phyloP scores from a whole-genome alignment of 1,140 invertebrate species.

The Lordiphosa stackelbergi region DNA sequence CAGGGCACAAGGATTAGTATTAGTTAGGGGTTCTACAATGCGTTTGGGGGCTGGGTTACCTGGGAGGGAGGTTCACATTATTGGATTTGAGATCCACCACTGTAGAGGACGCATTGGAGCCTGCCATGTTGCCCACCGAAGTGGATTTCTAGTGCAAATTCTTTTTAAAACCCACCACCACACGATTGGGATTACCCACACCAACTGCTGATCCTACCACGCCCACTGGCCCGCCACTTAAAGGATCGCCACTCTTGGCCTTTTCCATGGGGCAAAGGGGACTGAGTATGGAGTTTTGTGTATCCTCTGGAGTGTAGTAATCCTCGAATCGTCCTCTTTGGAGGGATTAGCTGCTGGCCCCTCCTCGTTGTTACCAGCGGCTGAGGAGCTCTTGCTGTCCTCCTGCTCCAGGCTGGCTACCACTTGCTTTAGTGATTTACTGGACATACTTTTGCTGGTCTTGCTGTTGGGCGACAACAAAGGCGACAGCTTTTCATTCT shows the following conservation, averaged over 20 bases:
- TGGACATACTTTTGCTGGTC: conserved; percentile 45
- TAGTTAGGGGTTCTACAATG: too few relatives aligned
- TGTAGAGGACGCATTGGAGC: conserved; percentile 28
- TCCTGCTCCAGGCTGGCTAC: conserved; percentile 33
- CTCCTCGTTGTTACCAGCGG: conserved; percentile 25
- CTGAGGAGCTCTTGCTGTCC: conserved; percentile 11
- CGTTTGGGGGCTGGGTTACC: conserved; percentile 51
- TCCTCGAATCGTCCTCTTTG: conserved; percentile 82
- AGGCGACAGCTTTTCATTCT: conserved; percentile 88
- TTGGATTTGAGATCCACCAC: conserved; percentile 49
- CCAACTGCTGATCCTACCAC: conserved; percentile 1
- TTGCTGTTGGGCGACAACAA: conserved; percentile 80
- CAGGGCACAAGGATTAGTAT: not conserved
- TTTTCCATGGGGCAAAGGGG: conserved; percentile 75
- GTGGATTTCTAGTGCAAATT: conserved; percentile 73
- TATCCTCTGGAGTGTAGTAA: conserved; percentile 85
- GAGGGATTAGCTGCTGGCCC: conserved; percentile 5
- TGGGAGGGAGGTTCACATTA: conserved; percentile 70
- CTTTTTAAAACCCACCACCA: conserved; percentile 59
- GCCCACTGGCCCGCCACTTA: conserved; percentile 20
- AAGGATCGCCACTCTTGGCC: conserved; percentile 57
- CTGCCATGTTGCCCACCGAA: conserved; percentile 69
- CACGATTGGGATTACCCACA: conserved; percentile 4
- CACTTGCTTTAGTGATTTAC: conserved; percentile 55
- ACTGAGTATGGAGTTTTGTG: conserved; percentile 81